Base-by-base conservation (phyloP, 2,888 invertebrate species). In the Celastrina argiolus region DNA sequence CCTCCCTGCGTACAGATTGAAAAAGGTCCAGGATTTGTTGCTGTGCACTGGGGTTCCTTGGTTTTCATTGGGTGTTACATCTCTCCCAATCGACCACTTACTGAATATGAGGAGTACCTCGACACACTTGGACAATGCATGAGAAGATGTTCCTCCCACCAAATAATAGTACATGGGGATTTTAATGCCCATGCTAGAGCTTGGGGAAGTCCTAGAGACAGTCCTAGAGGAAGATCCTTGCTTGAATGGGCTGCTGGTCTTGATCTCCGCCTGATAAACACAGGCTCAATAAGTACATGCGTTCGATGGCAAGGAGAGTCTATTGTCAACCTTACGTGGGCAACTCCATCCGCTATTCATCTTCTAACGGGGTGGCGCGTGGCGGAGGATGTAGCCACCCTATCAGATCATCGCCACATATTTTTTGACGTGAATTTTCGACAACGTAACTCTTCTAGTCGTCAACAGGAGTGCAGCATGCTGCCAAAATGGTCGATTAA, bases 231-330 rank as follows among this genome's bases (percentile, higher is more conserved):
- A 6, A n/a, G n/a, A 6, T 18, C 41, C 12, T n/a, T 22, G 39
- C 12, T 22, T n/a, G 63, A 63, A 7, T 63, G 63, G 63, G 63
- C 41, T n/a, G 63, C 63, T 2, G 10, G 3, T 10, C 14, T 63
- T 4, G 63, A 63, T 39, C 26, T 63, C 12, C 22, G 63, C 3
- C 63, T 63, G 7, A 3, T 41, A 4, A 42, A 63, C n/a, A 18
- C 14, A 2, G 63, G 41, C 1, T 14, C 39, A 18, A 16, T 6
- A 14, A 63, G 41, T 18, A 63, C 63, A n/a, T 63, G 63, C 14
- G 63, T 63, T 3, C 41, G 63, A 4, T 63, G 63, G 41, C 63
- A 63, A 14, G 42, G 63, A 14, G 63, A 63, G 28, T 63, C 41
- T 8, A 42, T 63, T 10, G 42, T 63, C 6, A 42, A 63, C n/a